Evolutionary conservation across 2,797 vertebrate genomes (phyloP).

Genomic region (Balearica regulorum): DNA sequence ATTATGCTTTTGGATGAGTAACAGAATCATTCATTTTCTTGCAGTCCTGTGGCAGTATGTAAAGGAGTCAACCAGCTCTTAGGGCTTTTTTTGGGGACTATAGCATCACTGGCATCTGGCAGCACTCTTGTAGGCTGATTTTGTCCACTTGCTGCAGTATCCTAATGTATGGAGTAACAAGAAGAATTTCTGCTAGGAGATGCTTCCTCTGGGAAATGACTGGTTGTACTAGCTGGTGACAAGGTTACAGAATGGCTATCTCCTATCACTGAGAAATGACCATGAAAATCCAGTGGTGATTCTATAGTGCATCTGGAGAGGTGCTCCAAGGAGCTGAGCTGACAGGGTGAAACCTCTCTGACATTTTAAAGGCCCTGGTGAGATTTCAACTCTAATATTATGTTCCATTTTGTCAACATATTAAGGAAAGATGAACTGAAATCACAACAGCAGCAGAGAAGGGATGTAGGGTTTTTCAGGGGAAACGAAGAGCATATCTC

Average conservation of each 20-base stretch:
- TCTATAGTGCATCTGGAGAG: neutral
- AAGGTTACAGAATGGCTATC: neutral
- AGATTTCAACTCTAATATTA: neutral
- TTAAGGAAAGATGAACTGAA: neutral
- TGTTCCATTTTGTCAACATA: neutral
- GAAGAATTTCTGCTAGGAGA: neutral
- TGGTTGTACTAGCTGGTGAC: neutral
- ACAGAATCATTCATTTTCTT: neutral
- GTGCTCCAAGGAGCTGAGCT: neutral
- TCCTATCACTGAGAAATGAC: neutral
- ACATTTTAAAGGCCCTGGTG: neutral
- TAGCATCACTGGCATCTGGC: rapidly evolving
- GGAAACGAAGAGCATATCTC: rapidly evolving
- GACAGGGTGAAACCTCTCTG: neutral
- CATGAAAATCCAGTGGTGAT: neutral
- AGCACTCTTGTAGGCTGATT: neutral
- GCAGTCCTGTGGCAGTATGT: neutral
- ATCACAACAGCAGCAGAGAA: neutral
- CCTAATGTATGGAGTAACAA: neutral
- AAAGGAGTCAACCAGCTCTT: neutral
- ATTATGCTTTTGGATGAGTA: neutral
- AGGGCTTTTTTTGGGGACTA: rapidly evolving
- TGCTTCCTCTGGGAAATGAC: neutral
- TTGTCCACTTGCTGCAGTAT: neutral
- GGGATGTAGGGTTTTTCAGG: neutral